Base-by-base conservation (phyloP, 2,113 vertebrate genomes). In the Orcinus orca region DNA sequence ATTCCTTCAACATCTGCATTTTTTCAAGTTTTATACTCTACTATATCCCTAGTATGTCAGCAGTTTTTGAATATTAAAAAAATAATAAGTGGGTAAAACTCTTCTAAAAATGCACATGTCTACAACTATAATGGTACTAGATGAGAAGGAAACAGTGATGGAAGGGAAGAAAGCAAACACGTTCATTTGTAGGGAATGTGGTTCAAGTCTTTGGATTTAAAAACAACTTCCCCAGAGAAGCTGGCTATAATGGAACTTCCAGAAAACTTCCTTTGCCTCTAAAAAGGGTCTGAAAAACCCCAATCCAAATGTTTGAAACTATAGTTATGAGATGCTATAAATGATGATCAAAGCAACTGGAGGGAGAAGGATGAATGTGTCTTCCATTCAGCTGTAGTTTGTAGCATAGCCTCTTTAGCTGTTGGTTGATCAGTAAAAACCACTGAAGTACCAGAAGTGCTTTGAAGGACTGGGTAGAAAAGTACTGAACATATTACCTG, bases 191-290 rank as follows among this genome's bases (percentile, higher is more conserved):
- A 94, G 89, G 93, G 97, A 98, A 98, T 98, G 77, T 96, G 97
- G 97, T 98, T 99, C 98, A 98, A 98, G 97, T 98, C 94, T 98
- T 98, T 97, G 98, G 98, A 95, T 97, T 96, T 95, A 97, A 97
- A 98, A 97, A 95, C 38, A 95, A 96, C 0, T 0, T 95, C 94
- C 97, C 88, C 76, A 97, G 97, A 98, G 98, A 97, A 98, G 97
- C 94, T 98, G 97, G 92, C 79, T 96, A 95, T 21, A 2, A 55
- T 96, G 96, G 94, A 92, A 87, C 94, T 94, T 98, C 90, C 93
- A 96, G 92, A 95, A 93, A 95, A 93, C 88, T 94, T 96, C 73
- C 73, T 96, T 86, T 88, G 68, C 31, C 53, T 67, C 67, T 21
- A 41, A 74, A 96, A 89, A 96, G 88, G 84, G 97, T 81, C 38